Percentiles rank a stretch among this genome's conserved stretches.
Conservation (phyloP, 2,888 invertebrate species). For the Clivina fossor region DNA sequence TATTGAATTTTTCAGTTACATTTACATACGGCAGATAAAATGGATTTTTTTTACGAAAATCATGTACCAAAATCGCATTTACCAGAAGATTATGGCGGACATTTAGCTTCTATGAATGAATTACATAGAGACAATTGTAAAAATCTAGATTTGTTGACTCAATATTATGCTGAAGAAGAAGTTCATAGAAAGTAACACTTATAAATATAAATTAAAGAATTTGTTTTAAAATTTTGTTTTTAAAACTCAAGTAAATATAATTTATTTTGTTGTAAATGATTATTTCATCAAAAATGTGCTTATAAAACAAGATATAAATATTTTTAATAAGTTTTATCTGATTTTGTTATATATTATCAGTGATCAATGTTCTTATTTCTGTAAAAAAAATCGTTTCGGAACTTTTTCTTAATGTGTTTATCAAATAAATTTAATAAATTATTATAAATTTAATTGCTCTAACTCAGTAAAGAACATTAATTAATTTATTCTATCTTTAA, state of each 20-base stretch:
- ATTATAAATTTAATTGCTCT: no score
- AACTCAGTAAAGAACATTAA: no score
- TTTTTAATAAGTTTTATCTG: no score
- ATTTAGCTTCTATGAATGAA: slow-evolving; percentile 50
- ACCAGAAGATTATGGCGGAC: slow-evolving; percentile 65
- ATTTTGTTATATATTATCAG: no score
- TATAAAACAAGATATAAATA: no score
- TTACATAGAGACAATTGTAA: slow-evolving; percentile 41
- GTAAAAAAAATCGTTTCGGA: no score
- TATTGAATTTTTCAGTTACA: slow-evolving; percentile 62
- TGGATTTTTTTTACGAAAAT: slow-evolving; percentile 59
- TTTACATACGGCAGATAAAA: slow-evolving; percentile 60
- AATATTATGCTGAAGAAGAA: slow-evolving; percentile 46
- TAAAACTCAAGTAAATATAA: not conserved
- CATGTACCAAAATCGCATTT: slow-evolving; percentile 60
- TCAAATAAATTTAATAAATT: no score
- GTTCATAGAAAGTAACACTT: slow-evolving; percentile 36
- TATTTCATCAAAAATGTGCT: no score
- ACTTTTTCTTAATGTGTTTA: no score
- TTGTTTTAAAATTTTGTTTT: slow-evolving; percentile 2
- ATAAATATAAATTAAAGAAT: not conserved
- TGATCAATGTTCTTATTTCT: no score
- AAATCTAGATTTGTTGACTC: slow-evolving; percentile 44
- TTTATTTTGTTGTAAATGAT: no score
- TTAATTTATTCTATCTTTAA: no score